These are phyloP conservation scores for Tachyglossus aculeatus DNA, from an alignment of 2,797 vertebrate species.

Conservation along the genomic window DNA sequence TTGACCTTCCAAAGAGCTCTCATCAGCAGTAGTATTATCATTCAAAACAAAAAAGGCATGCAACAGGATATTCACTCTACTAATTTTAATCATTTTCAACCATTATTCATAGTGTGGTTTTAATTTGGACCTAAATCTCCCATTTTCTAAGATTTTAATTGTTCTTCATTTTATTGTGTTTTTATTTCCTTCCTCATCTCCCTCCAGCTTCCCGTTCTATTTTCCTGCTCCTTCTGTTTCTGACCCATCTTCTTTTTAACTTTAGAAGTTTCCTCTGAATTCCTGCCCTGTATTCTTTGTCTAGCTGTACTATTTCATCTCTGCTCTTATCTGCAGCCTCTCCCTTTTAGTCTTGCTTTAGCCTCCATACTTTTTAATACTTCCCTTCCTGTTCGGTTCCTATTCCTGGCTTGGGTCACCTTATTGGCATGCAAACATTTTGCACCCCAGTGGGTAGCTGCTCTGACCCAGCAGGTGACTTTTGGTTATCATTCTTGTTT, in stretches of 20 bases:
- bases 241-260: not conserved
- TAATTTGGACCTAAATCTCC: too few species aligned
- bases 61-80: too few species aligned
- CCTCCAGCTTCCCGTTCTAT: not conserved
- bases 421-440: not conserved
- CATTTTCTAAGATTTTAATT: too few species aligned
- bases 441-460: not conserved
- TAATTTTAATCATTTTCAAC: too few species aligned
- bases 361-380: too few species aligned
- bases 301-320: not conserved
- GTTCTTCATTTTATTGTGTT: too few species aligned
- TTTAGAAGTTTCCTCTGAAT: not conserved
- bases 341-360: not conserved
- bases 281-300: not conserved
- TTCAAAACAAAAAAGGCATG: too few species aligned
- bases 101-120: too few species aligned
- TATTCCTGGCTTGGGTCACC: not conserved
- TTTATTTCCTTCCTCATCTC: not conserved
- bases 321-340: not conserved
- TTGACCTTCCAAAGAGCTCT: too few species aligned
- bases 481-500: not conserved
- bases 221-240: not conserved
- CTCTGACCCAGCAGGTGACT: too few species aligned
- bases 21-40: too few species aligned
- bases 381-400: rapidly evolving